Percentiles rank a stretch among this genome's conserved stretches.
These are phyloP conservation scores for Hemibagrus guttatus DNA, from an alignment of 2,797 vertebrate species.

Conservation along the genomic window DNA sequence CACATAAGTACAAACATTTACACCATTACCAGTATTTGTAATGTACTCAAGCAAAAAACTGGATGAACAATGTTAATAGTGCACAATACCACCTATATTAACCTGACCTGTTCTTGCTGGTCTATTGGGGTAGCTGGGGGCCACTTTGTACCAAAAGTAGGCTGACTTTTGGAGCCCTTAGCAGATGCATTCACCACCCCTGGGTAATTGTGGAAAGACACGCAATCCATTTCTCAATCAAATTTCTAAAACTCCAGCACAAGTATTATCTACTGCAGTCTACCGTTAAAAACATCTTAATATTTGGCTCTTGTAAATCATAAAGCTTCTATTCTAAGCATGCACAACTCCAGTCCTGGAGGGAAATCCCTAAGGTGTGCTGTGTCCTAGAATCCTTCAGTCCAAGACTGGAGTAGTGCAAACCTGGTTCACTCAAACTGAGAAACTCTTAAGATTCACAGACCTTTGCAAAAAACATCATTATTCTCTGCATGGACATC, in stretches of 20 bases:
- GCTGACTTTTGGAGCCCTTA: neutral
- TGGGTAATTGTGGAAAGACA: neutral
- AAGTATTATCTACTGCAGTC: neutral
- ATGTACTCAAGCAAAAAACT: neutral
- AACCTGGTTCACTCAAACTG: neutral
- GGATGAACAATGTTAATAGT: neutral
- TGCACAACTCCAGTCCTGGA: neutral
- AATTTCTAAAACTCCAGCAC: neutral
- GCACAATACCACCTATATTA: neutral
- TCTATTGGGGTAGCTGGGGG: neutral
- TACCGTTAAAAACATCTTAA: neutral
- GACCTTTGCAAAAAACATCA: slow-evolving; percentile 26
- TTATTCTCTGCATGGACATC: neutral
- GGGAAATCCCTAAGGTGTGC: neutral
- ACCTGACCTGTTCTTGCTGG: slow-evolving; percentile 15
- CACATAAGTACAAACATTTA: neutral
- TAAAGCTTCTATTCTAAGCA: neutral
- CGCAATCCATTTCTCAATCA: neutral
- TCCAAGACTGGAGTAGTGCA: neutral
- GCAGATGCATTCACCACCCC: neutral
- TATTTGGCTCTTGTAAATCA: neutral
- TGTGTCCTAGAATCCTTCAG: neutral
- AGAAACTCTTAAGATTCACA: neutral
- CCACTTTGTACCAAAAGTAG: neutral
- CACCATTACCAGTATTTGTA: neutral